Percentiles rank a stretch among this genome's conserved stretches.
Evolutionary conservation across 35 echinoderm and acorn worm genomes (phyloP).

Genomic region (Diadema setosum): DNA sequence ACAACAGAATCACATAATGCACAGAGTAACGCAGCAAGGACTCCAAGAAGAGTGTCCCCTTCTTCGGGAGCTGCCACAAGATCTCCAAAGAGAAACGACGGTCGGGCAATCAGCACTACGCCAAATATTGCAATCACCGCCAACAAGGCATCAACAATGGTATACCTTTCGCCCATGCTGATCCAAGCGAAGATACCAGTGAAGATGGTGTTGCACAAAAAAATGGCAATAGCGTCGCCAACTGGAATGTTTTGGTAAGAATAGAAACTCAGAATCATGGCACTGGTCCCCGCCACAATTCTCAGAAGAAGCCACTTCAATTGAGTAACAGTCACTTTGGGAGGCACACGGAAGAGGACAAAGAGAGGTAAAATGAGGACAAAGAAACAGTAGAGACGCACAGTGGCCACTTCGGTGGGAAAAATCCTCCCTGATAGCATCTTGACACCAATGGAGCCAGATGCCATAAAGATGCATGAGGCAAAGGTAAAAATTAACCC

Average conservation of each 20-base stretch:
- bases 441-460: background rate
- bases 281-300: background rate
- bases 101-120: background rate
- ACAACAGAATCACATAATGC: too few species aligned
- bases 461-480: background rate
- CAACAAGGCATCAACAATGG: background rate
- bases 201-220: background rate
- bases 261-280: background rate
- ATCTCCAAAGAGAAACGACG: background rate
- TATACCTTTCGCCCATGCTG: background rate
- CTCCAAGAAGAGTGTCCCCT: too few species aligned
- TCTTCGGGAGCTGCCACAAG: too few species aligned
- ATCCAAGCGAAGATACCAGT: background rate
- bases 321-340: too few species aligned
- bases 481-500: background rate
- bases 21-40: too few species aligned
- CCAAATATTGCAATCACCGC: background rate
- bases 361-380: background rate
- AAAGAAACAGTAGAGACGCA: background rate
- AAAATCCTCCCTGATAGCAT: background rate
- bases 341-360: background rate
- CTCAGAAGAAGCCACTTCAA: background rate
- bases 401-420: background rate
- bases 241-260: background rate
- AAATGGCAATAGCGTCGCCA: background rate